Conservation (phyloP, 2,888 invertebrate species). For the Diadegma fenestrale region DNA sequence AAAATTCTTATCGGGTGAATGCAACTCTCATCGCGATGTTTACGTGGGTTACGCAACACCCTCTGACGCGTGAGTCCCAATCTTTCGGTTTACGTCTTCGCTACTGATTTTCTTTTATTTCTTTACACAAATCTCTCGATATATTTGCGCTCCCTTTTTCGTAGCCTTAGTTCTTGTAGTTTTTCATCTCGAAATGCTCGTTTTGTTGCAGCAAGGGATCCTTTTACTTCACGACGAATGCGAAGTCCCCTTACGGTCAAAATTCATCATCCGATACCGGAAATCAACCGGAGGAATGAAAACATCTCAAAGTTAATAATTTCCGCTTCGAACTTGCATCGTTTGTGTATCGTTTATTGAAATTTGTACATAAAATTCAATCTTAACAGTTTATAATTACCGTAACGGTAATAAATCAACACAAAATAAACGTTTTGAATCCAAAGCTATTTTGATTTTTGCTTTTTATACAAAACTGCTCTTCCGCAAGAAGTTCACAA, state of each 20-base stretch:
- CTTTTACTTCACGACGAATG: neutral
- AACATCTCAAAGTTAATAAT: neutral
- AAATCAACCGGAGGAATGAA: neutral
- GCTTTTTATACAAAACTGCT: no score
- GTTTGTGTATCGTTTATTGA: neutral
- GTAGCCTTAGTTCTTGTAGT: neutral
- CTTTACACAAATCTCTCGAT: neutral
- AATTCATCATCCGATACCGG: neutral
- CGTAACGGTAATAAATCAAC: no score
- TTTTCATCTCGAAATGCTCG: neutral
- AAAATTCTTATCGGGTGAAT: constrained; percentile 61
- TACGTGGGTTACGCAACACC: constrained; percentile 74
- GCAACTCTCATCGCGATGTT: constrained; percentile 63
- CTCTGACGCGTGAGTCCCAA: constrained; percentile 69
- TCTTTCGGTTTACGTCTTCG: neutral
- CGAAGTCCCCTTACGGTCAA: neutral
- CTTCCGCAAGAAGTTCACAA: no score
- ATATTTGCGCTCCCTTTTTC: neutral
- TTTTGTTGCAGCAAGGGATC: neutral
- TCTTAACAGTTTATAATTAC: no score
- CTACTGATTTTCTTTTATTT: neutral
- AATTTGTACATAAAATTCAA: neutral
- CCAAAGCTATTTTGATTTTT: no score
- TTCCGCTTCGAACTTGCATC: neutral
- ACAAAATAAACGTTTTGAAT: no score